Base-by-base conservation (phyloP, 2,797 vertebrate genomes). In the Cossypha niveicapilla region DNA sequence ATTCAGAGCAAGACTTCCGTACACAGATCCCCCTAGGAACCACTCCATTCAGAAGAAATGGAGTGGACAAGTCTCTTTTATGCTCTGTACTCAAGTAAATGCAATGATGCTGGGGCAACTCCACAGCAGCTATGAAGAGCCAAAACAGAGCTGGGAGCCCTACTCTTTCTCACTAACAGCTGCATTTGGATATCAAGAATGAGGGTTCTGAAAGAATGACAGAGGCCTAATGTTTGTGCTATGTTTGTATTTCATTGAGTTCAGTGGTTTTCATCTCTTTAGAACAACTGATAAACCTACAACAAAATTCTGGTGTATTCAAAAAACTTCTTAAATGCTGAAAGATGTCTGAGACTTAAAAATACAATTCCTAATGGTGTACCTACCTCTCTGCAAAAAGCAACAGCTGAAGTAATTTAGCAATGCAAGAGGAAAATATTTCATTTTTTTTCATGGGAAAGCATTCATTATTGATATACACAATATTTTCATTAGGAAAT, bases 401-500 rank as follows among this genome's bases (percentile, higher is more conserved):
- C 15, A 86, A 85, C 23, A 89, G 79, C 35, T 75, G 62, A 88
- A 92, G 83, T 48, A 84, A 73, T 60, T 79, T 25, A 90, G 45
- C 44, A 86, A 41, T 15, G 32, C 2, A 5, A 85, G 32, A 88
- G 78, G 47, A 94, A 91, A 93, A 44, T 25, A 10, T 71, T 82
- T 14, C 13, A 1, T 9, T n/a, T 66, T 90, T 62, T 84, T 66
- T 34, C 5, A 56, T 50, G 8, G 24, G 27, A 84, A 86, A 90
- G 18, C 8, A 3, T 74, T 67, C 62, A 68, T 79, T 82, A 94
- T 87, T 77, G 63, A 77, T 34, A 74, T 1, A 18, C 62, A 87
- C 32, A 77, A 27, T 91, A 92, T 94, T 96, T 94, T 87, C 47
- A 71, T 24, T 80, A 94, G 90, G 86, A 91, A 93, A 95, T 63